Evolutionary conservation across 2,113 vertebrate genomes (phyloP).

Genomic region (Motacilla tschutschensis): DNA sequence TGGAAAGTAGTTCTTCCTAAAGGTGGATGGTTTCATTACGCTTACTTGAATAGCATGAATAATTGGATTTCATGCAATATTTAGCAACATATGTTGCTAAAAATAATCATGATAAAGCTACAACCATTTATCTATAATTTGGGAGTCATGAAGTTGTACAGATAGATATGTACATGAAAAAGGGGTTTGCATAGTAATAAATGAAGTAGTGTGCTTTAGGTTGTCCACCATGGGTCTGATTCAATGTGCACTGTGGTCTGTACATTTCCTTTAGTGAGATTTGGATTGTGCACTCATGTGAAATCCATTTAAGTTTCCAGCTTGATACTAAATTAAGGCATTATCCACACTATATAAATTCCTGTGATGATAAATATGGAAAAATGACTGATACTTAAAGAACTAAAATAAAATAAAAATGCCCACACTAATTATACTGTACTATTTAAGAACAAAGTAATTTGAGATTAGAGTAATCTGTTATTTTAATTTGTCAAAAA

Average conservation of each 20-base stretch:
- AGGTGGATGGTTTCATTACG: neutral
- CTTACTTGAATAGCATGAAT: neutral
- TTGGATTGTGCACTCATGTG: neutral
- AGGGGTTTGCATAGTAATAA: neutral
- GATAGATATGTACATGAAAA: neutral
- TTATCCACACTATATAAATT: neutral
- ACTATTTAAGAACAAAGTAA: neutral
- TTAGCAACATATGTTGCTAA: constrained; percentile 27
- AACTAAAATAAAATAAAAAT: neutral
- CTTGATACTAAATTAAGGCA: neutral
- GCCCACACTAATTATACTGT: neutral
- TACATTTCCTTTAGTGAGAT: neutral
- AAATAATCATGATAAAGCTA: neutral
- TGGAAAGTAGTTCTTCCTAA: neutral
- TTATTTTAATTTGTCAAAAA: neutral
- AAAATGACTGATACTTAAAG: neutral
- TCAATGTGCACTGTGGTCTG: neutral
- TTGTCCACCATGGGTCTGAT: neutral
- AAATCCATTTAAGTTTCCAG: neutral
- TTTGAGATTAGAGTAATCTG: neutral
- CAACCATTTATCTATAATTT: neutral
- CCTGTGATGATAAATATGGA: neutral
- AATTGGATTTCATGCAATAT: constrained; percentile 39
- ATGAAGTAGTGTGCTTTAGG: neutral
- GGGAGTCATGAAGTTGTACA: neutral